Conservation (phyloP, 2,113 vertebrate species). For the Coryphaenoides rupestris region DNA sequence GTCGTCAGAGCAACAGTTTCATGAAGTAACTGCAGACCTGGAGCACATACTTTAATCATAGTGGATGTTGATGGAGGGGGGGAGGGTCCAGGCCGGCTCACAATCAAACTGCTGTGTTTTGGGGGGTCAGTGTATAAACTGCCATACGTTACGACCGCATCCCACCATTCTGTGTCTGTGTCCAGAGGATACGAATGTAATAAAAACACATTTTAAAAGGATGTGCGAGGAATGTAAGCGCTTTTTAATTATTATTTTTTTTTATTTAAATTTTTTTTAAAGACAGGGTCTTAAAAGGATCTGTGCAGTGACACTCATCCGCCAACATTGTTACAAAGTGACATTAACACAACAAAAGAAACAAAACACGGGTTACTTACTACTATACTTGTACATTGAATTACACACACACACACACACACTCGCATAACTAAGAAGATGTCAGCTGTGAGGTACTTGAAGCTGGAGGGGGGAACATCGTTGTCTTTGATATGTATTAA, state of each 20-base stretch:
- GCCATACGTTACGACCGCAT: too few relatives aligned
- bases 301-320: constrained; percentile 9
- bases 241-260: too few relatives aligned
- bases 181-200: background rate
- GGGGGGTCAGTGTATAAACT: background rate
- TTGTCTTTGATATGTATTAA: constrained; percentile 44
- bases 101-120: background rate
- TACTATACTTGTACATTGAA: constrained; percentile 48
- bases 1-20: too few relatives aligned
- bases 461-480: constrained; percentile 23
- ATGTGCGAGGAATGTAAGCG: constrained; percentile 10
- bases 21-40: too few relatives aligned
- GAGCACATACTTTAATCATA: too few relatives aligned
- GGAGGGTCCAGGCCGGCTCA: too few relatives aligned
- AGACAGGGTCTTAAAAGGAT: constrained; percentile 16
- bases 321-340: constrained; percentile 26
- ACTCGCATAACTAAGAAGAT: constrained; percentile 17
- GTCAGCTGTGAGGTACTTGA: too few relatives aligned
- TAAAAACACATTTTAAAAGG: background rate
- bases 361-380: constrained; percentile 45
- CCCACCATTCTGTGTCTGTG: too few relatives aligned
- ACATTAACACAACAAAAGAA: constrained; percentile 30
- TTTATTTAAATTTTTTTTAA: background rate
- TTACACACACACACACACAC: constrained; percentile 23
- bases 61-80: too few relatives aligned